Conservation (phyloP, 2,888 invertebrate species). For the Sphinx pinastri region DNA sequence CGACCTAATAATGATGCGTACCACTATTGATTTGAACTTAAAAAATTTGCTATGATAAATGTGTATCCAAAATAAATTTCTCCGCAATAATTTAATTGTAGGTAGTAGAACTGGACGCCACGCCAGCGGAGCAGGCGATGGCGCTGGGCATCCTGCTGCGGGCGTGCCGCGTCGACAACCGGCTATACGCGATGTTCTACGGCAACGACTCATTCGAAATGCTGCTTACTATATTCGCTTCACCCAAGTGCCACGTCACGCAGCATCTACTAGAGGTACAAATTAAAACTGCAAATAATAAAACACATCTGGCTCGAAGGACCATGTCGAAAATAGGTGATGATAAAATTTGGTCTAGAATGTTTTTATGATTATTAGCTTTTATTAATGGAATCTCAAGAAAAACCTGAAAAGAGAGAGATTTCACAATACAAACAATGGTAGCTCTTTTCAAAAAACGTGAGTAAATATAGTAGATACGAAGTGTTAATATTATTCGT, state of each 20-base stretch:
- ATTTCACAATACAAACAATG: too few relatives aligned
- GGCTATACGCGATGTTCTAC: constrained; percentile 85
- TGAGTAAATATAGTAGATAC: not conserved
- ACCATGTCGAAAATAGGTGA: not conserved
- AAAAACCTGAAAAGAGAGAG: too few relatives aligned
- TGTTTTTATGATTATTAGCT: too few relatives aligned
- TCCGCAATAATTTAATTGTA: constrained; percentile 42
- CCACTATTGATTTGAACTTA: too few relatives aligned
- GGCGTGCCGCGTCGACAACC: constrained; percentile 83
- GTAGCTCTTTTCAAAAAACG: too few relatives aligned
- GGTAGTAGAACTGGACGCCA: constrained; percentile 86
- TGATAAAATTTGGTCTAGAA: too few relatives aligned
- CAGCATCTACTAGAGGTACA: constrained; percentile 84
- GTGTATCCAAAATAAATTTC: too few relatives aligned
- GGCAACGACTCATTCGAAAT: constrained; percentile 82
- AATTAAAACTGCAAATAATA: not conserved
- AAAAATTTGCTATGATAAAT: too few relatives aligned
- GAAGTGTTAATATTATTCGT: not conserved
- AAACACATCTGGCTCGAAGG: not conserved
- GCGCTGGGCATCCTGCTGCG: constrained; percentile 85
- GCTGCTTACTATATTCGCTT: constrained; percentile 85
- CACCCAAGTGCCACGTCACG: constrained; percentile 83
- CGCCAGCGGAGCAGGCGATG: constrained; percentile 84
- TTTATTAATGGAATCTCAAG: too few relatives aligned
- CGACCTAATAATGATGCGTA: not conserved